Evolutionary conservation across 2,888 invertebrate genomes (phyloP).

Genomic region (Caenorhabditis panamensis): DNA sequence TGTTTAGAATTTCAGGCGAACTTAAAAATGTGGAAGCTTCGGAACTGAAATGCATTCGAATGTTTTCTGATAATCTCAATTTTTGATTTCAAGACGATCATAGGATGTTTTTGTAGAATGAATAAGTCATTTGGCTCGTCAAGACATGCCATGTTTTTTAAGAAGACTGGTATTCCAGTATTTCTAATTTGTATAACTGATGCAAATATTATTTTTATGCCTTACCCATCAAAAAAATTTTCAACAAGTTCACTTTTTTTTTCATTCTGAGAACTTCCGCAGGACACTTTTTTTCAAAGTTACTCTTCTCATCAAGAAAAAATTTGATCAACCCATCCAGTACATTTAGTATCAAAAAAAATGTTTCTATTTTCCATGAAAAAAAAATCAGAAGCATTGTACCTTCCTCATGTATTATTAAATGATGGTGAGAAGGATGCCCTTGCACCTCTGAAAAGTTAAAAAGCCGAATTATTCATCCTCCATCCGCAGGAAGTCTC

Average conservation of each 20-base stretch:
- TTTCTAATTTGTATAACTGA: conserved; percentile 42
- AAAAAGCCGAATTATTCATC: conserved; percentile 37
- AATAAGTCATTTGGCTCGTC: conserved; percentile 39
- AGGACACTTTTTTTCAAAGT: conserved; percentile 14
- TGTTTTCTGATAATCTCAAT: no score
- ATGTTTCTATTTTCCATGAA: no score
- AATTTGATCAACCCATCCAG: no score
- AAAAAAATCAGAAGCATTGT: conserved; percentile 41
- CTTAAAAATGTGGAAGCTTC: no score
- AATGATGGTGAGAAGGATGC: conserved; percentile 32
- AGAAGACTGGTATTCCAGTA: conserved; percentile 16
- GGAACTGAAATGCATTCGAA: no score
- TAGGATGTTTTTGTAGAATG: conserved; percentile 28
- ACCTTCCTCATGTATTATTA: conserved; percentile 43
- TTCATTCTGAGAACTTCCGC: not conserved
- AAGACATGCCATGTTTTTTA: conserved; percentile 39
- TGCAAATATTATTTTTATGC: conserved; percentile 25
- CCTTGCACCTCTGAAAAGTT: conserved; percentile 16
- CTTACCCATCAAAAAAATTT: not conserved
- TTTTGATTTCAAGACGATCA: no score
- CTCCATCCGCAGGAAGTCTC: not conserved
- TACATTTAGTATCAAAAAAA: no score
- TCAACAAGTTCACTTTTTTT: conserved; percentile 1
- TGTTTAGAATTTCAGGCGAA: no score
- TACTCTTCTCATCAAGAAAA: no score